Percentiles rank a stretch among this genome's conserved stretches.
Evolutionary conservation across 2,113 vertebrate genomes (phyloP).

Genomic region (Regulus satrapa): DNA sequence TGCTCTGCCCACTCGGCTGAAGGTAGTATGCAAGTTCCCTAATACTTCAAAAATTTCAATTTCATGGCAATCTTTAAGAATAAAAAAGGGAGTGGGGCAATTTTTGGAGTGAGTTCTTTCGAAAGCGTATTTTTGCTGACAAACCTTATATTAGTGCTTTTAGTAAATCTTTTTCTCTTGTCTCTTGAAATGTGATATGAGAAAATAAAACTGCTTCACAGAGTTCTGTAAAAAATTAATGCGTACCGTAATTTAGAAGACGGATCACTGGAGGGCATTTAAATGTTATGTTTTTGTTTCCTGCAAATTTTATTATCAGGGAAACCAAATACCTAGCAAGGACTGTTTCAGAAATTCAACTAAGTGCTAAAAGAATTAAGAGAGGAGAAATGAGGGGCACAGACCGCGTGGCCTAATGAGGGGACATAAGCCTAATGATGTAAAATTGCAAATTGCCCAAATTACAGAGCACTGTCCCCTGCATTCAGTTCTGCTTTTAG

Average conservation of each 20-base stretch:
- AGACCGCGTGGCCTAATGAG: background rate
- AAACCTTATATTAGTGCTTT: background rate
- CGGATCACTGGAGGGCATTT: background rate
- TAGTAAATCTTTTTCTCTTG: background rate
- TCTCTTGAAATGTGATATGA: background rate
- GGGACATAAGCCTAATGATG: background rate
- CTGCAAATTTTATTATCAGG: constrained; percentile 2
- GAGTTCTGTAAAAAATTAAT: constrained; percentile 25
- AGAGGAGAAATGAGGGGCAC: background rate
- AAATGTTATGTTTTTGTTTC: background rate
- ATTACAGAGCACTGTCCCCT: background rate
- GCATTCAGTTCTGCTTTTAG: background rate
- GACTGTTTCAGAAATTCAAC: background rate
- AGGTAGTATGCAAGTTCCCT: background rate
- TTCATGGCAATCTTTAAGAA: background rate
- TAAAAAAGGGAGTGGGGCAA: accelerated
- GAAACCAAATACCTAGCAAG: background rate
- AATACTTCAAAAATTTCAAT: background rate
- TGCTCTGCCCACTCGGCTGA: background rate
- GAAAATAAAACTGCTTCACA: background rate
- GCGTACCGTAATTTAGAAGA: constrained; percentile 8
- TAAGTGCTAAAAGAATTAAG: background rate
- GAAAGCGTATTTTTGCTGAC: background rate
- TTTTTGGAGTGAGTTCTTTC: background rate
- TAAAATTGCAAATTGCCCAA: background rate